A percentile compares a stretch with the other conserved stretches of the same genome.
Conservation (phyloP, 2,113 vertebrate genomes). For the Callospermophilus lateralis region DNA sequence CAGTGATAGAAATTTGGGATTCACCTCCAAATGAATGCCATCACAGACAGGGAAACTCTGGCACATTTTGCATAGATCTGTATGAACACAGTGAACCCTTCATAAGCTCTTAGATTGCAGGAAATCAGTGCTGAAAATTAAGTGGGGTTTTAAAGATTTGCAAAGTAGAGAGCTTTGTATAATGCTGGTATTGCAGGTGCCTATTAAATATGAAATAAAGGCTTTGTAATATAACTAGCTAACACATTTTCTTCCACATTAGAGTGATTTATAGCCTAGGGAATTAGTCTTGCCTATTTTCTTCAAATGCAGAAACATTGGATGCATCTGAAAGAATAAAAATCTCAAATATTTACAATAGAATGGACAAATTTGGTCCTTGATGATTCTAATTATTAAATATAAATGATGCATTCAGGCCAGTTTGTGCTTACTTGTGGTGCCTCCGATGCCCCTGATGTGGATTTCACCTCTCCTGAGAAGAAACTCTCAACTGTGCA, state of each 20-base stretch:
- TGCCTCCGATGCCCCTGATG: neutral
- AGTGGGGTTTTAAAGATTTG: conserved; percentile 78
- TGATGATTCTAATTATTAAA: conserved; percentile 13
- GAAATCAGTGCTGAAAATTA: conserved; percentile 80
- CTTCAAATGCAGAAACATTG: conserved; percentile 59
- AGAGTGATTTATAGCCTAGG: conserved; percentile 75
- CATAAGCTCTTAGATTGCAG: conserved; percentile 74
- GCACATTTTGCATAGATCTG: conserved; percentile 76
- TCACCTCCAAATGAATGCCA: conserved; percentile 80
- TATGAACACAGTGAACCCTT: conserved; percentile 79
- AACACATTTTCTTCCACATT: conserved; percentile 70
- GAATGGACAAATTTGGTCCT: conserved; percentile 26
- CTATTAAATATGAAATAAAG: conserved; percentile 77
- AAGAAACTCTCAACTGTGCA: neutral
- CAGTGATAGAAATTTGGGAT: conserved; percentile 81
- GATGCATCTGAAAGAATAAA: conserved; percentile 55
- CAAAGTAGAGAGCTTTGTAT: conserved; percentile 82
- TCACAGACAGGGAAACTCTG: conserved; percentile 76
- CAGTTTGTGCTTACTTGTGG: neutral
- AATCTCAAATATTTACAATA: conserved; percentile 28
- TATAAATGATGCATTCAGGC: neutral
- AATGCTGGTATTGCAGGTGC: conserved; percentile 77
- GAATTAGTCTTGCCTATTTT: conserved; percentile 76
- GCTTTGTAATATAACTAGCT: conserved; percentile 79
- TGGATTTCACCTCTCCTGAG: neutral